Percentiles rank a stretch among this genome's conserved stretches.
Conservation (phyloP, 2,113 vertebrate species). For the Apteryx owenii region DNA sequence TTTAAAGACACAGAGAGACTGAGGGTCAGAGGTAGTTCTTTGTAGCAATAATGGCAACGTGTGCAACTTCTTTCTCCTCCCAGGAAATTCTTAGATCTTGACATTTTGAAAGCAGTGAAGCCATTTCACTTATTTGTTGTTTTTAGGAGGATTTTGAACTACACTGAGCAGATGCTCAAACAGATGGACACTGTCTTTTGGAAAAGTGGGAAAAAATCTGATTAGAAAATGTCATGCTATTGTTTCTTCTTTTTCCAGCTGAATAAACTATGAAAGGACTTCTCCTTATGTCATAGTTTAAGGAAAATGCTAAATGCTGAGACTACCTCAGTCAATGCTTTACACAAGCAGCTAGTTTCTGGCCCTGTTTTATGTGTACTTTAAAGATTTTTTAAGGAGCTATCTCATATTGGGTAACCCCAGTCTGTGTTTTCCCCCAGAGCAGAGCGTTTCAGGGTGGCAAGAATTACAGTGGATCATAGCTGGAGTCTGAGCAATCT, state of each 20-base stretch:
- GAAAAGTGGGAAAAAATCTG: conserved; percentile 65
- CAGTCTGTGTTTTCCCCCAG: background rate
- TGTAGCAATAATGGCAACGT: background rate
- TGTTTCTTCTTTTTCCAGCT: conserved; percentile 54
- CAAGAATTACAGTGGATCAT: fast-evolving
- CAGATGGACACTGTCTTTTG: conserved; percentile 77
- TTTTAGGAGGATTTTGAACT: conserved; percentile 68
- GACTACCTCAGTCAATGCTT: background rate
- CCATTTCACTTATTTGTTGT: conserved; percentile 58
- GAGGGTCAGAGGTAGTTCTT: background rate
- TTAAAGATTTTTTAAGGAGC: background rate
- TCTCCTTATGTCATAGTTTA: conserved; percentile 54
- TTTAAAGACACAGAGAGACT: background rate
- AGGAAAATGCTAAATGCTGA: background rate
- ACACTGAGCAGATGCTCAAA: conserved; percentile 75
- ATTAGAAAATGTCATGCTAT: conserved; percentile 73
- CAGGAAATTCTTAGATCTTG: background rate
- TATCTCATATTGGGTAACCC: background rate
- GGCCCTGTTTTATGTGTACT: background rate
- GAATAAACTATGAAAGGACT: conserved; percentile 57
- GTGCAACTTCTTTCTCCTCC: background rate
- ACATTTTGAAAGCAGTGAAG: conserved; percentile 33
- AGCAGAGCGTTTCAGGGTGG: background rate
- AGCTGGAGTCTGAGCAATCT: background rate
- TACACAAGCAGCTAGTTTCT: background rate